Conservation (phyloP, 2,113 vertebrate genomes). For the Ciconia boyciana region DNA sequence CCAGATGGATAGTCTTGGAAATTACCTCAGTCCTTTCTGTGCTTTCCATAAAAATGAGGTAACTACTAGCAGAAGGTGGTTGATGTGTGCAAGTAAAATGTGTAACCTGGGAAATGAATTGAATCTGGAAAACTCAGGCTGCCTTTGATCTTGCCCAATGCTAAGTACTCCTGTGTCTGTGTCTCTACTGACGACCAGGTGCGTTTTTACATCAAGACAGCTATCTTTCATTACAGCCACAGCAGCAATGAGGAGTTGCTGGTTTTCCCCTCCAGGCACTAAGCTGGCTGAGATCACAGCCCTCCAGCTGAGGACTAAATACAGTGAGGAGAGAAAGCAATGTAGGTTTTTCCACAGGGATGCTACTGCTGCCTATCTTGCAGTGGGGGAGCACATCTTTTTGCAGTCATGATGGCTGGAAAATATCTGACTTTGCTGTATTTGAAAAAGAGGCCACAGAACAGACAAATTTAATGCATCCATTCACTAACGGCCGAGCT, state of each 20-base stretch:
- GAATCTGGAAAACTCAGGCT: not conserved
- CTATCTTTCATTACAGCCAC: not conserved
- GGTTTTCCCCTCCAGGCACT: not conserved
- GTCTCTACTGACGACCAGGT: not conserved
- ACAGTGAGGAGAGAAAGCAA: not conserved
- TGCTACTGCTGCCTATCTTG: not conserved
- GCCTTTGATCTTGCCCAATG: not conserved
- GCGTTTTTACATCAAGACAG: not conserved
- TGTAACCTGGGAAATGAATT: not conserved
- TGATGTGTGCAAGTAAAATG: not conserved
- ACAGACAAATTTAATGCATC: not conserved
- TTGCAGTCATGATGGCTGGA: not conserved
- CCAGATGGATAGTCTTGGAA: conserved; percentile 12
- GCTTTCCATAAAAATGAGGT: conserved; percentile 35
- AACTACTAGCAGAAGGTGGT: conserved; percentile 1
- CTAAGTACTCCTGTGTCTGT: not conserved
- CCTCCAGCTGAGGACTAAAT: not conserved
- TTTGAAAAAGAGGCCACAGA: not conserved
- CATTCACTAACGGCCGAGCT: not conserved
- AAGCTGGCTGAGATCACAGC: not conserved
- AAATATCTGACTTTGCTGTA: not conserved
- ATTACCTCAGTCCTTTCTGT: not conserved
- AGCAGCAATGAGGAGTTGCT: not conserved
- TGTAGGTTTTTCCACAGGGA: not conserved
- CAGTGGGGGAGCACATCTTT: not conserved